Evolutionary conservation across 2,113 vertebrate genomes (phyloP).

Genomic region (Anseranas semipalmata): DNA sequence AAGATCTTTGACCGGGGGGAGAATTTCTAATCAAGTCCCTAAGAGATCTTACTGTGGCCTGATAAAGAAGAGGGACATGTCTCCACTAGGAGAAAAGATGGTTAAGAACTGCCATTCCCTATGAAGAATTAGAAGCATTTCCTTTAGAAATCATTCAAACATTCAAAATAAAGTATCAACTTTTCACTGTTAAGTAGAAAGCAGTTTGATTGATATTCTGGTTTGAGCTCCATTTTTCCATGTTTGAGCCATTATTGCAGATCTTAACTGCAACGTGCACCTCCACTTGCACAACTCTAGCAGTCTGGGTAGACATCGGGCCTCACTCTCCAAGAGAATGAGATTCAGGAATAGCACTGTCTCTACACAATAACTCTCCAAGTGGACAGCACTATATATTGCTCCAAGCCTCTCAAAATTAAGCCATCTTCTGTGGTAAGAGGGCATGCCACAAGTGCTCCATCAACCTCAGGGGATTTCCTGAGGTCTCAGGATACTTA

Average conservation of each 20-base stretch:
- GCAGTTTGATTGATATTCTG: not conserved
- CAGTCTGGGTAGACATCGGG: not conserved
- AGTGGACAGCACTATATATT: not conserved
- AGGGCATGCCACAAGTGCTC: not conserved
- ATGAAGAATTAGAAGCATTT: not conserved
- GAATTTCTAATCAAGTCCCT: not conserved
- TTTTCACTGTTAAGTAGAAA: not conserved
- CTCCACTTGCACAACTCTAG: not conserved
- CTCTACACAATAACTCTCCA: not conserved
- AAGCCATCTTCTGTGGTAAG: not conserved
- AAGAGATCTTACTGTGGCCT: not conserved
- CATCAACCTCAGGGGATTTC: not conserved
- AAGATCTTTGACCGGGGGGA: not conserved
- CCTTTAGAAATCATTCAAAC: not conserved
- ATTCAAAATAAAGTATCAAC: not conserved
- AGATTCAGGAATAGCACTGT: not conserved
- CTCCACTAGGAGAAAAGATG: not conserved
- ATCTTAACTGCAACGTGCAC: not conserved
- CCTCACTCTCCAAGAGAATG: not conserved
- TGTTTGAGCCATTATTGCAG: not conserved
- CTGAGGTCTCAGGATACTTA: not conserved
- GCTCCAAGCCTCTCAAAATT: not conserved
- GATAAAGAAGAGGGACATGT: not conserved
- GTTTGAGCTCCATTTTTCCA: not conserved
- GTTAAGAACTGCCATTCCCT: not conserved